A percentile compares a stretch with the other conserved stretches of the same genome.
Conservation (phyloP, 2,888 invertebrate species). For the Prenolepis imparis region DNA sequence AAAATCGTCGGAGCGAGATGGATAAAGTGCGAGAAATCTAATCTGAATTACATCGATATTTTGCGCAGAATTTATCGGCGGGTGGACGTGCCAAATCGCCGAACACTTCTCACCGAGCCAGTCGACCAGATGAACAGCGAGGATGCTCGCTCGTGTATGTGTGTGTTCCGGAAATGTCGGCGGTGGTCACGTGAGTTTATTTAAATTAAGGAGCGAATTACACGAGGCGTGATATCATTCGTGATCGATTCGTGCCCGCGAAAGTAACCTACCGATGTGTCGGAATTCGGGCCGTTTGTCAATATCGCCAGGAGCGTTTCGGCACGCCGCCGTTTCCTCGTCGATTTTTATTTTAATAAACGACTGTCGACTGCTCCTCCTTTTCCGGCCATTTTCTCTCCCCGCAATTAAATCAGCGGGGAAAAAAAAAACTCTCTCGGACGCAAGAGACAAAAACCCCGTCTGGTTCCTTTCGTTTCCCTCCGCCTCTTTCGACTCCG, state of each 20-base stretch:
- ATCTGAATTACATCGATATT: conserved; percentile 45
- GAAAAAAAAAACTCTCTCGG: conserved; percentile 60
- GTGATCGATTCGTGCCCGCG: conserved; percentile 20
- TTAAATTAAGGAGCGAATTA: conserved; percentile 34
- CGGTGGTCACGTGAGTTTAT: conserved; percentile 31
- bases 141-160: neutral
- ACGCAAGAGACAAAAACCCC: conserved; percentile 66
- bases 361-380: conserved; percentile 57
- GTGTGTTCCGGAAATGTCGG: neutral
- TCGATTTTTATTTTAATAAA: conserved; percentile 75
- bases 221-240: conserved; percentile 13
- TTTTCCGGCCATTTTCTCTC: conserved; percentile 61
- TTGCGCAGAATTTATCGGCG: conserved; percentile 40
- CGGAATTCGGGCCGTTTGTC: conserved; percentile 66
- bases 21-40: conserved; percentile 16
- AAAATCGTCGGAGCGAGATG: conserved; percentile 13
- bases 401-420: conserved; percentile 72
- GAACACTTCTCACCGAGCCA: conserved; percentile 21
- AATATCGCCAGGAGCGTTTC: conserved; percentile 63
- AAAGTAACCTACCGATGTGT: neutral
- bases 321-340: conserved; percentile 61
- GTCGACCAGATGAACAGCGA: neutral
- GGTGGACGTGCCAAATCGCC: conserved; percentile 37
- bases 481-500: conserved; percentile 10
- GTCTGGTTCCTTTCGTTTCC: conserved; percentile 68